A percentile compares a stretch with the other conserved stretches of the same genome.
Evolutionary conservation across 1,140 invertebrate genomes (phyloP).

Genomic region (Temnothorax longispinosus): DNA sequence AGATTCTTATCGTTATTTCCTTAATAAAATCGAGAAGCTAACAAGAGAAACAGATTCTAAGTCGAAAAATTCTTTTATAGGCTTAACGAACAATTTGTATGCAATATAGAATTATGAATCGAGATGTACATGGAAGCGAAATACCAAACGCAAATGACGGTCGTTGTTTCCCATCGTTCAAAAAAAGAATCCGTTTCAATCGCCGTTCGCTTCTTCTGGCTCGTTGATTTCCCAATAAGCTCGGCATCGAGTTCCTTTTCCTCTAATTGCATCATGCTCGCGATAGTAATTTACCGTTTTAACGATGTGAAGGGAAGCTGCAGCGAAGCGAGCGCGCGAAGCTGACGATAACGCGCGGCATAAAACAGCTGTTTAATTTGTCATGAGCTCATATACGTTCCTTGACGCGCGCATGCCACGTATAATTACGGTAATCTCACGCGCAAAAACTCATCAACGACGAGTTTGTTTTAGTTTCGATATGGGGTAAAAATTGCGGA

Average conservation of each 20-base stretch:
- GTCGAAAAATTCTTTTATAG: background rate
- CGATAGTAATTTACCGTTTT: conserved; percentile 58
- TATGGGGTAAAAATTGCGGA: background rate
- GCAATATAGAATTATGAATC: background rate
- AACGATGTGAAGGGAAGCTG: conserved; percentile 45
- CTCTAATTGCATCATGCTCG: conserved; percentile 35
- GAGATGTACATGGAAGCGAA: background rate
- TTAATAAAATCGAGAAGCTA: background rate
- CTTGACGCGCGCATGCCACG: conserved; percentile 6
- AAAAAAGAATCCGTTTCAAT: conserved; percentile 11
- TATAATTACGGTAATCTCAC: conserved; percentile 25
- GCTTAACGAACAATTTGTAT: background rate
- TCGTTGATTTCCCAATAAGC: conserved; percentile 50
- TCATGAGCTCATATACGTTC: background rate
- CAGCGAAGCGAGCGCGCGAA: background rate
- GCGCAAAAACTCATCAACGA: conserved; percentile 8
- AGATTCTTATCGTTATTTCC: background rate
- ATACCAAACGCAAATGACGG: background rate
- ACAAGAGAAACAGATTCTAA: background rate
- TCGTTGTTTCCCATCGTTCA: background rate
- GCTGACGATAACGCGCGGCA: conserved; percentile 21
- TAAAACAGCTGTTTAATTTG: conserved; percentile 43
- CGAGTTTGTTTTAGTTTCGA: conserved; percentile 12
- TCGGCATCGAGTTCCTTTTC: conserved; percentile 28
- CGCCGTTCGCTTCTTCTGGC: conserved; percentile 14